Evolutionary conservation across 2,888 invertebrate genomes (phyloP).

Genomic region (Catonia carolina): DNA sequence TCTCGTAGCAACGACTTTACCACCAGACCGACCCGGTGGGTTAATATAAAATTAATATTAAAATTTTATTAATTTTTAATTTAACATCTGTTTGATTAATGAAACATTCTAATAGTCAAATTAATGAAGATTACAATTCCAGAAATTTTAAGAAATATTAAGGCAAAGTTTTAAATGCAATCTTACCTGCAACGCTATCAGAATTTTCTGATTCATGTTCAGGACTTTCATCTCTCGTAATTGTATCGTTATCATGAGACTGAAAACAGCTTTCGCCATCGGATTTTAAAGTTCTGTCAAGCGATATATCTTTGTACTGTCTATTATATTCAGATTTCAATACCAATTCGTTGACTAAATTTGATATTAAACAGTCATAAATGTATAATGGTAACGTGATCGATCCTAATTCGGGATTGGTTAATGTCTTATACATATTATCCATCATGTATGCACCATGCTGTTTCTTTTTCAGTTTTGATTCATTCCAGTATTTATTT

Average conservation of each 20-base stretch:
- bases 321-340: constrained; percentile 41
- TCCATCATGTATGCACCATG: constrained; percentile 26
- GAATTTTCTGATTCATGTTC: constrained; percentile 48
- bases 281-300: constrained; percentile 48
- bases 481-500: constrained; percentile 27
- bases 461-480: constrained; percentile 25
- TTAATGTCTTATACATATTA: constrained; percentile 10
- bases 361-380: constrained; percentile 57
- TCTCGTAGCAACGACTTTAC: too few relatives aligned
- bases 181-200: constrained; percentile 39
- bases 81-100: too few relatives aligned
- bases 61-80: too few relatives aligned
- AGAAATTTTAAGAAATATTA: too few relatives aligned
- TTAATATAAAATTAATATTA: too few relatives aligned
- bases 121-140: too few relatives aligned
- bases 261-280: constrained; percentile 35
- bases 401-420: constrained; percentile 32
- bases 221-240: constrained; percentile 41
- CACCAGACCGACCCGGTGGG: too few relatives aligned
- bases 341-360: constrained; percentile 51
- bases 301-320: constrained; percentile 46
- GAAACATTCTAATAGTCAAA: too few relatives aligned
- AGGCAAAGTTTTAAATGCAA: too few relatives aligned
- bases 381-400: constrained; percentile 55
- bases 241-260: constrained; percentile 39